A percentile compares a stretch with the other conserved stretches of the same genome.
These are phyloP conservation scores for Tipula helvola DNA, from an alignment of 2,888 invertebrate genomes.

Conservation along the genomic window DNA sequence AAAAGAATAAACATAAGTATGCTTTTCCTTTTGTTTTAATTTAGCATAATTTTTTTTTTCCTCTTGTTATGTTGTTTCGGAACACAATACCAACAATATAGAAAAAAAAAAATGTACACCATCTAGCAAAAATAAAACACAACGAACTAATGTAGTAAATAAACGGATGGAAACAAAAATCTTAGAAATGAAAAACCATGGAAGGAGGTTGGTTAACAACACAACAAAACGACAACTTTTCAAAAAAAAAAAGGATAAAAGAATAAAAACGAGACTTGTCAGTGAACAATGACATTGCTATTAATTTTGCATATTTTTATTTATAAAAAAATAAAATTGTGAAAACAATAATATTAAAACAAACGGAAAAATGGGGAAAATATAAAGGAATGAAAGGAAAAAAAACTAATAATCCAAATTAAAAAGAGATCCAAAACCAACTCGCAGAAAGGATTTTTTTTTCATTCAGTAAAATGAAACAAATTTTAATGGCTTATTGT, in stretches of 20 bases:
- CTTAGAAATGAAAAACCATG: background rate
- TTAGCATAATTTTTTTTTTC: background rate
- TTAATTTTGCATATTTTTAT: conserved; percentile 8
- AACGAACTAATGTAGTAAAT: background rate
- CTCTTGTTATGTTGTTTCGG: background rate
- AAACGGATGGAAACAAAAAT: background rate
- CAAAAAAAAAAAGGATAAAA: background rate
- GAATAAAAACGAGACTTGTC: conserved; percentile 5
- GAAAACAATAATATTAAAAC: background rate
- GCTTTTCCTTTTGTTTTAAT: background rate
- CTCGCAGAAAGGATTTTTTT: background rate
- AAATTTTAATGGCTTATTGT: conserved; percentile 4
- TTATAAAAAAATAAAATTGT: background rate
- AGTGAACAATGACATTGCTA: conserved; percentile 5
- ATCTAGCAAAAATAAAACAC: background rate
- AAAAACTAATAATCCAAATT: background rate
- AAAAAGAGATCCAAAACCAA: background rate
- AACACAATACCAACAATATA: background rate
- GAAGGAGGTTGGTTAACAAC: background rate
- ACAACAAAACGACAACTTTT: background rate
- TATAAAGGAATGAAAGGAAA: background rate
- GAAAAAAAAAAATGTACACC: background rate
- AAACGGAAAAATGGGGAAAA: background rate
- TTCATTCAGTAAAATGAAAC: background rate
- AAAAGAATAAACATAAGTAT: background rate